A percentile compares a stretch with the other conserved stretches of the same genome.
These are phyloP conservation scores for Gryllus bimaculatus DNA, from an alignment of 1,140 invertebrate genomes.

Conservation along the genomic window DNA sequence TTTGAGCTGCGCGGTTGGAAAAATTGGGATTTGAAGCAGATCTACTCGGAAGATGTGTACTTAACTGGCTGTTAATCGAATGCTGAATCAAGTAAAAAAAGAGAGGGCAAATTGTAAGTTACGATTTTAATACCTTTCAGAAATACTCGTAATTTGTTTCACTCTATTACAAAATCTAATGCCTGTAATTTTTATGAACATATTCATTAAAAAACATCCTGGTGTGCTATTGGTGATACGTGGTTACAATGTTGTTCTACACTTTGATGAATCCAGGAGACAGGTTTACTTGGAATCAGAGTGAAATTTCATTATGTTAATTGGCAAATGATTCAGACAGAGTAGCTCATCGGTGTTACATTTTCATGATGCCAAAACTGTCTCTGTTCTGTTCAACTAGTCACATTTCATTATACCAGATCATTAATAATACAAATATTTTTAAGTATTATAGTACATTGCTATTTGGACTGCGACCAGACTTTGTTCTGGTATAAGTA, in stretches of 20 bases:
- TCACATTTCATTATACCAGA: background rate
- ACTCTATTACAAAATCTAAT: too few relatives aligned
- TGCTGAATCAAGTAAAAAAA: background rate
- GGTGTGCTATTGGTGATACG: too few relatives aligned
- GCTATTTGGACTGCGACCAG: background rate
- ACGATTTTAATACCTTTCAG: background rate
- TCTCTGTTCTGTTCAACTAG: background rate
- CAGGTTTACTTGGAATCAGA: too few relatives aligned
- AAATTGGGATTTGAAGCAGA: background rate
- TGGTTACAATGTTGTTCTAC: too few relatives aligned
- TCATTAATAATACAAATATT: background rate
- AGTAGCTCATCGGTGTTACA: background rate
- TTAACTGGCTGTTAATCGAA: background rate
- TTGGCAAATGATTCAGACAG: background rate
- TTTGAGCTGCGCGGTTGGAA: background rate
- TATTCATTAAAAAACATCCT: too few relatives aligned
- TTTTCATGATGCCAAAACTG: background rate
- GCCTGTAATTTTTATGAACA: too few relatives aligned
- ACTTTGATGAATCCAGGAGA: too few relatives aligned
- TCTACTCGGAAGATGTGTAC: background rate
- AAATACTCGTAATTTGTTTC: too few relatives aligned
- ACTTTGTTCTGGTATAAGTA: background rate
- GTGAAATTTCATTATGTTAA: background rate
- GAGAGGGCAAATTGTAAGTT: background rate
- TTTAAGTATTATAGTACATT: background rate